Evolutionary conservation across 2,888 invertebrate species (phyloP).

Genomic region (Hypomecis punctinalis): DNA sequence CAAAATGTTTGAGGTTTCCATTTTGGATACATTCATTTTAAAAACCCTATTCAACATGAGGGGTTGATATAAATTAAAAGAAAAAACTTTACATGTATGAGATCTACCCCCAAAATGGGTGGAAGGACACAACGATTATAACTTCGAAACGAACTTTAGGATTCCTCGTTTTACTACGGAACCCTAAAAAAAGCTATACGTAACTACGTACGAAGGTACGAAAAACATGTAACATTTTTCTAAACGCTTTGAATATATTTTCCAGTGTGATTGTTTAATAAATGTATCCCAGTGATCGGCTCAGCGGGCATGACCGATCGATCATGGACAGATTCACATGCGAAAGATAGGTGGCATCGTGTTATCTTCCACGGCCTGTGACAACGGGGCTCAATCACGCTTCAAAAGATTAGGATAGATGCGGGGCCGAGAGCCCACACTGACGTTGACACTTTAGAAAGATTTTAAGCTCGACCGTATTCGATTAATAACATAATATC

Average conservation of each 20-base stretch:
- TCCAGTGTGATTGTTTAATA: background rate
- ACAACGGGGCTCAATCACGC: conserved; percentile 24
- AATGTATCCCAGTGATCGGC: conserved; percentile 6
- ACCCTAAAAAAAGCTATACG: no score
- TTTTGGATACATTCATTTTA: no score
- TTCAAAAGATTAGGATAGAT: conserved; percentile 12
- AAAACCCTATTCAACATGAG: no score
- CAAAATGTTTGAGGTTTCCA: no score
- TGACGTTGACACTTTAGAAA: conserved; percentile 25
- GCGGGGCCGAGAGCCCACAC: conserved; percentile 9
- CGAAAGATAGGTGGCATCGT: conserved; percentile 10
- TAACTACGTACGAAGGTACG: no score
- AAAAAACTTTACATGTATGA: no score
- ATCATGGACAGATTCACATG: conserved; percentile 49
- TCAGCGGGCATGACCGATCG: conserved; percentile 53
- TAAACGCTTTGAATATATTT: background rate
- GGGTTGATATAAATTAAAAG: no score
- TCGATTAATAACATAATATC: conserved; percentile 57
- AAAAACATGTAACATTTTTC: no score
- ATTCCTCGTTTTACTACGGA: no score
- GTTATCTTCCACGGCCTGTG: conserved; percentile 20
- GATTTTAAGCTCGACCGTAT: conserved; percentile 50
- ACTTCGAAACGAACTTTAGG: no score
- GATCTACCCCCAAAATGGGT: no score
- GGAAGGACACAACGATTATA: no score